phyloP scores from a whole-genome alignment of 2,113 vertebrate genomes.

The Macheiramphus alcinus region DNA sequence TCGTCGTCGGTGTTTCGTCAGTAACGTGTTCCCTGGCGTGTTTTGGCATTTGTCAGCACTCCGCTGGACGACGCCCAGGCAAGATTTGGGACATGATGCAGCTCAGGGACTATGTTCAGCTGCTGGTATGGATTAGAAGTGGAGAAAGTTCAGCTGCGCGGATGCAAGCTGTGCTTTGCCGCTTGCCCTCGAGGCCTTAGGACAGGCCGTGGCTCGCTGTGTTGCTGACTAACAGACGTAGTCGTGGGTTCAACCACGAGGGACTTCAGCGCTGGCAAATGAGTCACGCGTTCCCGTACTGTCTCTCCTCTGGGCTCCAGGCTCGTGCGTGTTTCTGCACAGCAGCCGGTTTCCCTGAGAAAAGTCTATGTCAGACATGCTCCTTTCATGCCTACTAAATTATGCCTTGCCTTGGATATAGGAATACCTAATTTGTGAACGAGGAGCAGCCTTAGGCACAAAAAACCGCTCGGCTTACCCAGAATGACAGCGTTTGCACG shows the following conservation, averaged over 20 bases:
- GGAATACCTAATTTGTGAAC: neutral
- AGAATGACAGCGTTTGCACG: neutral
- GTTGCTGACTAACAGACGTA: fast-evolving
- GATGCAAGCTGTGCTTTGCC: neutral
- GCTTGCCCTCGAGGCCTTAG: neutral
- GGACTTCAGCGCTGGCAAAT: neutral
- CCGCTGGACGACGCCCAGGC: neutral
- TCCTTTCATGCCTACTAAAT: neutral
- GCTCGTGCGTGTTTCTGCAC: fast-evolving
- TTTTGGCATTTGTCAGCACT: neutral
- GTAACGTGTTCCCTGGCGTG: neutral
- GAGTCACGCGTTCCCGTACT: neutral
- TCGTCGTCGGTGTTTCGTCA: fast-evolving
- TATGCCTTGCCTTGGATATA: neutral
- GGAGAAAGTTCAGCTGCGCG: neutral
- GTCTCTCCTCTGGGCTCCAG: neutral
- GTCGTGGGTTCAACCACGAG: neutral
- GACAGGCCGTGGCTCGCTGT: neutral
- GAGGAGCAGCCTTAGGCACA: neutral
- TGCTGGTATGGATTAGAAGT: neutral
- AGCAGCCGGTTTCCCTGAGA: neutral
- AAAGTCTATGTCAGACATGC: neutral
- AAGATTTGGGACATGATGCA: neutral
- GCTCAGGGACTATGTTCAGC: neutral
- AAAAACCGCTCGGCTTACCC: neutral